A percentile compares a stretch with the other conserved stretches of the same genome.
These are phyloP conservation scores for Sinonovacula constricta DNA, from an alignment of 1,140 invertebrate genomes.

Conservation along the genomic window DNA sequence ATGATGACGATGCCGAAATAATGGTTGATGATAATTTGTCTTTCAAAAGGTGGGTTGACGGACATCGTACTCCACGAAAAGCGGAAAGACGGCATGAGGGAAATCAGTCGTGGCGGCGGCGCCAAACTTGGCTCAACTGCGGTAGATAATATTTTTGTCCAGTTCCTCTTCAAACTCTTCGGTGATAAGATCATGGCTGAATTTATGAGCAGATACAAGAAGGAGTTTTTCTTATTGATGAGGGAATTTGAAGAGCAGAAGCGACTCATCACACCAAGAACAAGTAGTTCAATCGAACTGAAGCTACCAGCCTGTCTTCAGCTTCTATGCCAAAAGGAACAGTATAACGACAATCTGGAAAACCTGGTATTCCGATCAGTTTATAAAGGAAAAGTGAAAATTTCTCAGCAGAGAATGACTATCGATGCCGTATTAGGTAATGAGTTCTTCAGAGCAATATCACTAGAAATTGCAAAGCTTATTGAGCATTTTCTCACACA, in stretches of 20 bases:
- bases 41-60: constrained; percentile 34
- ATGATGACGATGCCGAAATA: too few species aligned
- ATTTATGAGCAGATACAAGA: constrained; percentile 22
- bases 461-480: constrained; percentile 31
- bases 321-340: constrained; percentile 31
- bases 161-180: constrained; percentile 42
- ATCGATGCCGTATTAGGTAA: constrained; percentile 44
- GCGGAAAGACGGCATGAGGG: constrained; percentile 18
- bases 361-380: constrained; percentile 34
- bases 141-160: constrained; percentile 43
- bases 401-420: constrained; percentile 5
- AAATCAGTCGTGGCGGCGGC: constrained; percentile 23
- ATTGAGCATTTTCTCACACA: constrained; percentile 13
- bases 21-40: too few species aligned
- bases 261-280: constrained; percentile 13
- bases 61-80: constrained; percentile 47
- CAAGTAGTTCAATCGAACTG: constrained; percentile 12
- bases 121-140: constrained; percentile 23
- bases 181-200: constrained; percentile 32
- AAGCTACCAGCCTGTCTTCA: constrained; percentile 33
- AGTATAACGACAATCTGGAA: constrained; percentile 37
- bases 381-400: constrained; percentile 36
- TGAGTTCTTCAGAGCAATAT: constrained; percentile 44
- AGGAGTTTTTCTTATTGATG: constrained; percentile 43
- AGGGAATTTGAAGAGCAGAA: constrained; percentile 38